A percentile compares a stretch with the other conserved stretches of the same genome.
Evolutionary conservation across 2,888 invertebrate genomes (phyloP).

Genomic region (Coecobrya sp.): DNA sequence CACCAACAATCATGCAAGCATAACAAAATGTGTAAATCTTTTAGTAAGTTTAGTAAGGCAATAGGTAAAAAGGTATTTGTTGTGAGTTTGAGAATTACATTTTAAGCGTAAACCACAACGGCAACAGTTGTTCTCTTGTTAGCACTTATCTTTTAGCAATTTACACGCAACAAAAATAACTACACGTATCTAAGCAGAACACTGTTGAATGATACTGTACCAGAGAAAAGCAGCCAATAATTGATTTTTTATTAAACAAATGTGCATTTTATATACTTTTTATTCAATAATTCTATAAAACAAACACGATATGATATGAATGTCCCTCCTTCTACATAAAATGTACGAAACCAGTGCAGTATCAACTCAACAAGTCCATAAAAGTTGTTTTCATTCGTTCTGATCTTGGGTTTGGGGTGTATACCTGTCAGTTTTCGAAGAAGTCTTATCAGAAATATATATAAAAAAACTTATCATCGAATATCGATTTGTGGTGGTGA

Average conservation of each 20-base stretch:
- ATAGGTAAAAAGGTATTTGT: not conserved
- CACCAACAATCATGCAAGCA: conserved; percentile 14
- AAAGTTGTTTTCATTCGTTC: not conserved
- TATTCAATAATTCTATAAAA: not conserved
- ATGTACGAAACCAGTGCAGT: not conserved
- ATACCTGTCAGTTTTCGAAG: not conserved
- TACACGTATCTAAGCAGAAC: not conserved
- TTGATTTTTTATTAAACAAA: conserved; percentile 10
- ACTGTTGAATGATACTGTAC: not conserved
- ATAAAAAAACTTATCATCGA: no score
- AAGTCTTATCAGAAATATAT: not conserved
- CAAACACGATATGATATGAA: not conserved
- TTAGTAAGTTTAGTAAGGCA: not conserved
- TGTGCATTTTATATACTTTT: not conserved
- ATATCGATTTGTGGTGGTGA: not conserved
- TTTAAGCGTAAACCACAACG: conserved; percentile 1
- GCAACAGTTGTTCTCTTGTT: conserved; percentile 18
- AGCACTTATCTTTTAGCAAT: conserved; percentile 23
- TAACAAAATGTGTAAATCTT: not conserved
- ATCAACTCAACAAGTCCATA: conserved; percentile 2
- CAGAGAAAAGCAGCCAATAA: not conserved
- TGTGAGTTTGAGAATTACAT: not conserved
- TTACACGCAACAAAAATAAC: not conserved
- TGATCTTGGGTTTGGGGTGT: not conserved
- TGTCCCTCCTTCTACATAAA: conserved; percentile 28